These are phyloP conservation scores for Lagenorhynchus albirostris DNA, from an alignment of 2,113 vertebrate genomes.

Conservation along the genomic window DNA sequence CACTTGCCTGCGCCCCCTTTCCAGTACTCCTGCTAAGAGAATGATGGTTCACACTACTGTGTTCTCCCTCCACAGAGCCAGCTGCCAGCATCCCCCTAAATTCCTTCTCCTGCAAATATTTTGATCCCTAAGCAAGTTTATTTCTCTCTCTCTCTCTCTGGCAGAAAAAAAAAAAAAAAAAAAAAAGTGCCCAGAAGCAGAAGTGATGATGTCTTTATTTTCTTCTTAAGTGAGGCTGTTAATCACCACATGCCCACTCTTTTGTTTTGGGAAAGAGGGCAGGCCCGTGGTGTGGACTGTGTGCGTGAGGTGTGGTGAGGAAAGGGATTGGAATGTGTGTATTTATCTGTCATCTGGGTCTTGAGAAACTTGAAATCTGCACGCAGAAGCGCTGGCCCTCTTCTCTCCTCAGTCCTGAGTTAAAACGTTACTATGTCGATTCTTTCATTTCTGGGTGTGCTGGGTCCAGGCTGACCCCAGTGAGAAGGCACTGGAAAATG, in stretches of 20 bases:
- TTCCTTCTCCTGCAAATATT: slow-evolving; percentile 26
- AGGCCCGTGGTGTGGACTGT: background rate
- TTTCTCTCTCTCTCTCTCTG: background rate
- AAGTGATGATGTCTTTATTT: background rate
- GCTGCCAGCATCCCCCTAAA: background rate
- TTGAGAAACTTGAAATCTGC: background rate
- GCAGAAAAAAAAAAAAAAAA: background rate
- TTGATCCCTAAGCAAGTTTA: slow-evolving; percentile 1
- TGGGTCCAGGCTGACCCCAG: background rate
- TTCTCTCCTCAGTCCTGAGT: background rate
- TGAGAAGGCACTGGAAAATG: background rate
- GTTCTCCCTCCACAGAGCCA: background rate
- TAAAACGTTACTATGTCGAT: background rate
- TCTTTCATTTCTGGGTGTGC: background rate
- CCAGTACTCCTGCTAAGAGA: background rate
- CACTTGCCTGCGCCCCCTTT: background rate
- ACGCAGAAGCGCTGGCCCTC: background rate
- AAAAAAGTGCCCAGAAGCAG: background rate
- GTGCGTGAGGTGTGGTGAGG: background rate
- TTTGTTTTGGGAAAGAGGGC: background rate
- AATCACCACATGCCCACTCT: background rate
- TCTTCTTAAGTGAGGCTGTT: background rate
- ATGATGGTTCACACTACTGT: background rate
- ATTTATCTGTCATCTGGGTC: background rate
- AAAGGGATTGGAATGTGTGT: background rate